Evolutionary conservation across 2,888 invertebrate genomes (phyloP), one percentile per base, ranked within the genome.

Genomic region (Metellina segmentata): DNA sequence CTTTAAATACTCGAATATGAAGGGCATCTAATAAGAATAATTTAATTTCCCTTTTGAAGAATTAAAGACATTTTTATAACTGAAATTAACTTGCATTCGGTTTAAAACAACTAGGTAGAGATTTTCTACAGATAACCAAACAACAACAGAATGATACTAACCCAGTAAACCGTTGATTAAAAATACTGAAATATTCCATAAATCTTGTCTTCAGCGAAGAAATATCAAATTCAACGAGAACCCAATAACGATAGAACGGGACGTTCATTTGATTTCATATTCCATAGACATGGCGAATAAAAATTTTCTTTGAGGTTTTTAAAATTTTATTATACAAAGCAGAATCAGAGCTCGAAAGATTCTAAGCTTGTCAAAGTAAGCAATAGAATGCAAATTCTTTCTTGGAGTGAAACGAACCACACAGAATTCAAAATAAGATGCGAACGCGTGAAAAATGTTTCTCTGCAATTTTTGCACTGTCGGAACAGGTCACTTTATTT

Each of bases 371-470:
- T 88, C 74, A 81, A 88, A 81, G 81, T 88, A 88, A 88, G 81
- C 82, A 89, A 81, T 89, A 89, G 81, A 61, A 89, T 89, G 82
- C 81, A 89, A 89, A 89, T 89, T 89, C 69, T 89, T 81, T 69
- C 49, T 74, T 20, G 61, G 69, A 89, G 75, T 89, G 48, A 75
- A 75, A 89, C 9, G 81, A 89, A 69, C 75, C 51, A 81, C 61
- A 61, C 61, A 49, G 88, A 89, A 89, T 89, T 82, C 81, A 74
- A 81, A 89, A 89, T 89, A 81, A 48, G 81, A 85, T 19, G 53
- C 61, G 70, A 49, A 69, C 19, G 75, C 74, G 20, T 81, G 77
- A 77, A 88, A 89, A 82, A 75, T 89, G 82, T 89, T 89, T 89
- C 82, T 89, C 74, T 51, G 81, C 88, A 81, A 61, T 81, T 72